Evolutionary conservation across 2,888 invertebrate species (phyloP).

Genomic region (Synanthedon myopaeformis): DNA sequence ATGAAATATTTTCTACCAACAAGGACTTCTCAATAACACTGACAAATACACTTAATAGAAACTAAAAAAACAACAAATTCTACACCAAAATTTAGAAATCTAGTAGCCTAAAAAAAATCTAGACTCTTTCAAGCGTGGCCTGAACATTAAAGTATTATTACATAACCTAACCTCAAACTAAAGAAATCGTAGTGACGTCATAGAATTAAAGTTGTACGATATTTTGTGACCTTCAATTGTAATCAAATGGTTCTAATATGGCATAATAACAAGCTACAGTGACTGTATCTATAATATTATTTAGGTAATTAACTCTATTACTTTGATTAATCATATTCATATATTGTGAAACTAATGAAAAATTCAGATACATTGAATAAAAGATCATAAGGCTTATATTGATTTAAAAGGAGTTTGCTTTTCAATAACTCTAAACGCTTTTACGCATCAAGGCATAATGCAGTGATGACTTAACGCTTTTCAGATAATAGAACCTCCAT

Average conservation of each 20-base stretch:
- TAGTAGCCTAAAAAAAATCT: no score
- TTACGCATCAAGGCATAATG: slow-evolving; percentile 44
- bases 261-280: slow-evolving; percentile 12
- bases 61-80: no score
- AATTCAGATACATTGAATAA: not conserved
- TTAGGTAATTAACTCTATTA: no score
- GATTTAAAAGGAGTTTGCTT: not conserved
- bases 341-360: no score
- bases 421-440: slow-evolving; percentile 2
- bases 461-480: slow-evolving; percentile 31
- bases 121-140: no score
- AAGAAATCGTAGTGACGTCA: slow-evolving; percentile 34
- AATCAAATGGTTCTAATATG: slow-evolving; percentile 10
- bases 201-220: slow-evolving; percentile 10
- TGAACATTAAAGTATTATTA: slow-evolving; percentile 24
- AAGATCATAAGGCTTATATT: not conserved
- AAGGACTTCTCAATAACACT: not conserved
- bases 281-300: not conserved
- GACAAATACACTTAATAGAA: not conserved
- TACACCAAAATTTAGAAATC: no score
- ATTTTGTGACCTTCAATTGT: slow-evolving; percentile 9
- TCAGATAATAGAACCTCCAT: not conserved
- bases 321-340: no score
- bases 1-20: not conserved
- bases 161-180: slow-evolving; percentile 53